These are phyloP conservation scores for Podiceps cristatus DNA, from an alignment of 2,113 vertebrate species.

Conservation along the genomic window DNA sequence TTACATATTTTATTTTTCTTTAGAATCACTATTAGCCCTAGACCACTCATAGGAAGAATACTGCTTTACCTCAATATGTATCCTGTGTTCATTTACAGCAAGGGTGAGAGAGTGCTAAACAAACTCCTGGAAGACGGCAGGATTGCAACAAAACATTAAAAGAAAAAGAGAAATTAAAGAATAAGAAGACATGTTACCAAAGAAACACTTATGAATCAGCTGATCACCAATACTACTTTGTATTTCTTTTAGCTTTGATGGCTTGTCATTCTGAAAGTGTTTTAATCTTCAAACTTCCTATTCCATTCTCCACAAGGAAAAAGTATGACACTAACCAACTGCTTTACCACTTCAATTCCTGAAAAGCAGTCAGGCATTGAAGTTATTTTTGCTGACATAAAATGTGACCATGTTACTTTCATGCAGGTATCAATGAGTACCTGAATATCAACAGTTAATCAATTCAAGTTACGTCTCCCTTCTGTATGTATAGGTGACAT, in stretches of 20 bases:
- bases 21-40: background rate
- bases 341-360: background rate
- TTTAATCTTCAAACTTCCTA: background rate
- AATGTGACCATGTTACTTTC: background rate
- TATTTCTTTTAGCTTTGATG: background rate
- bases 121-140: background rate
- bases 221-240: background rate
- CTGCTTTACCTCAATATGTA: background rate
- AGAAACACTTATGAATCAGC: background rate
- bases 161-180: background rate
- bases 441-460: background rate
- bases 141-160: background rate
- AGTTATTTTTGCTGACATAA: background rate
- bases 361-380: background rate
- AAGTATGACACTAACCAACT: background rate
- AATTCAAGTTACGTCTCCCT: background rate
- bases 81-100: background rate
- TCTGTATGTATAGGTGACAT: background rate
- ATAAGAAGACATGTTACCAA: background rate
- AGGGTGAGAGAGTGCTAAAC: rapidly evolving
- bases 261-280: background rate
- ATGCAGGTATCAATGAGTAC: background rate
- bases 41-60: background rate
- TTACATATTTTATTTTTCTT: background rate
- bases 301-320: background rate